phyloP scores from a whole-genome alignment of 2,888 invertebrate genomes.

The Thelaira solivaga region DNA sequence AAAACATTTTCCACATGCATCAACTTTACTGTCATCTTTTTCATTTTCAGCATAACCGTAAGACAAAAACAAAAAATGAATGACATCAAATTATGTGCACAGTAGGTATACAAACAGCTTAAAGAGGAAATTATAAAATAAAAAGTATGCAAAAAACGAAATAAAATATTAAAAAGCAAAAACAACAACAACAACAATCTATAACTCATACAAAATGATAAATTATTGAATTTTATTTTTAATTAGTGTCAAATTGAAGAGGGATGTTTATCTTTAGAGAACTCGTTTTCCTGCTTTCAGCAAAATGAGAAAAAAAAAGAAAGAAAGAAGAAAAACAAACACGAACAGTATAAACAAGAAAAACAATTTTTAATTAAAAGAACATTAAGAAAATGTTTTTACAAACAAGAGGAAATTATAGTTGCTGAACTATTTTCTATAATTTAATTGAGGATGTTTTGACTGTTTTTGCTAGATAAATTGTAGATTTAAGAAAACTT shows the following conservation, averaged over 20 bases:
- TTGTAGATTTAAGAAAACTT: not conserved
- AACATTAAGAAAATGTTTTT: slow-evolving; percentile 25
- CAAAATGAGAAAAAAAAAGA: not conserved
- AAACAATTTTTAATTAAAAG: slow-evolving; percentile 45
- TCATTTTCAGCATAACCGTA: not conserved
- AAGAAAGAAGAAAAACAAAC: no score
- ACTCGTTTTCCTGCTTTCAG: slow-evolving; percentile 6
- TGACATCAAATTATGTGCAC: slow-evolving; percentile 8
- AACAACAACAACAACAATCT: not conserved
- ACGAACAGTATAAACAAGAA: no score
- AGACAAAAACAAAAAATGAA: not conserved
- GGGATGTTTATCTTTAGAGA: slow-evolving; percentile 32
- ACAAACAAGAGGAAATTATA: slow-evolving; percentile 40
- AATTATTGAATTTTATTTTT: slow-evolving; percentile 56
- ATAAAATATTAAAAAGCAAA: no score
- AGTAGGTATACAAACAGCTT: slow-evolving; percentile 10
- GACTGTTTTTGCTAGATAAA: not conserved
- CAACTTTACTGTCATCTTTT: slow-evolving; percentile 6
- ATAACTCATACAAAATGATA: slow-evolving; percentile 37
- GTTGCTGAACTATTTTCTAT: slow-evolving; percentile 19
- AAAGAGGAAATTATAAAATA: slow-evolving; percentile 44
- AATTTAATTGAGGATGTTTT: slow-evolving; percentile 25
- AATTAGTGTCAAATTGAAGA: slow-evolving; percentile 50
- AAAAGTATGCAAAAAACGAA: no score
- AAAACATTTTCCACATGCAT: not conserved